Evolutionary conservation across 2,113 vertebrate genomes (phyloP), one percentile per base, ranked within the genome.

Genomic region (Cebidichthys violaceus): DNA sequence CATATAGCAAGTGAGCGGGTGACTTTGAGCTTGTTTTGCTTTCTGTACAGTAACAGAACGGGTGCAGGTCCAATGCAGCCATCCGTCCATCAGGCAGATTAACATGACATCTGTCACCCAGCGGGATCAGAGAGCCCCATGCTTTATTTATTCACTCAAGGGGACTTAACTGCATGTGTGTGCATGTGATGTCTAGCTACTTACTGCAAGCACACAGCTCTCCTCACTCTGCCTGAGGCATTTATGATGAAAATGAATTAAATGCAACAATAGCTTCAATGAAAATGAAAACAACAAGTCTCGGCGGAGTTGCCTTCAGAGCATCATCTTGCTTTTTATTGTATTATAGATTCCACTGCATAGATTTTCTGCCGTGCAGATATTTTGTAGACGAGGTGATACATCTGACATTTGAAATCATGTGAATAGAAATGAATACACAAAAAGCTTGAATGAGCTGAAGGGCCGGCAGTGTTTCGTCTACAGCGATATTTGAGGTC

Each of bases 31-130:
- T 47, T 79, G 61, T 57, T 75, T 65, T 70, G 47, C 24, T 6
- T 61, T 37, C 43, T 76, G 70, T 70, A 24, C 17, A 33, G 72
- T 29, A 61, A 61, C 77, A 90, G 68, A 88, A 65, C 4, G 50
- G 69, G 77, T 76, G 76, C 77, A 77, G 52, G 85, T 91, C 82
- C 78, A 62, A 47, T 77, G 37, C 78, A 83, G 78, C 80, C 73
- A 27, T 86, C 84, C 54, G 29, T 88, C 88, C 88, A 90, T 90
- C 87, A 89, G 86, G 84, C 85, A 91, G 92, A 93, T 94, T 92
- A 94, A 93, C 85, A 89, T 90, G 93, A 92, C 93, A 94, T 94
- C 93, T 91, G 92, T 91, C 92, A 88, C 87, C 81, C 90, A 82
- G 87, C 85, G 67, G 84, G 84, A 90, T 92, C 90, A 87, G 84